Evolutionary conservation across 2,888 invertebrate species (phyloP), one percentile per base, ranked within the genome.

Genomic region (Lucinisca nassula): DNA sequence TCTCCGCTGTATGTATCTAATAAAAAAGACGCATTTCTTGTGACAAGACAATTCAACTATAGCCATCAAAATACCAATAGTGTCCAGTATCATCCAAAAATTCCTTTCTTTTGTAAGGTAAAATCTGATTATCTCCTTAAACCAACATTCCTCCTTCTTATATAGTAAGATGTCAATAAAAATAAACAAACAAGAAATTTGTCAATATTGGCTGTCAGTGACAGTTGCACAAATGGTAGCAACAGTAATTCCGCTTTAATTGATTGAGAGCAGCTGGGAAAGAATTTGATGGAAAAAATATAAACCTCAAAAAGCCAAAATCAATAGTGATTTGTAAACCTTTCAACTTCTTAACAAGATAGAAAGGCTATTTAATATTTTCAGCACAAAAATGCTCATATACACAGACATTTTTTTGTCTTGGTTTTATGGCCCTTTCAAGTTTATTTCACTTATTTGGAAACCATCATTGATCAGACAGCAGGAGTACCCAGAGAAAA

Each of bases 131-230:
- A 67, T 67, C 67, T 67, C 30, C 67, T 67, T 67, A 67, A 67
- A 67, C 67, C 27, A 67, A 67, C 35, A 2, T 67, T 67, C 35
- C 67, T 17, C 8, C 27, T 27, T 27, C 30, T 61, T 4, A 30
- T 35, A 67, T 35, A 12, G 67, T 21, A 30, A 1, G 21, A 67
- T 35, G 67, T 67, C 67, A 10, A 3, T 21, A 8, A 35, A 45
- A 67, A 67, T 21, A 67, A 67, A 67, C 67, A 67, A 67, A 67
- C 67, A 58, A 58, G 27, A 12, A 58, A 21, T 58, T 58, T 58
- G 27, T 58, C 58, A 17, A 6, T n/a, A n/a, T n/a, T n/a, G n/a
- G n/a, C n/a, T n/a, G n/a, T n/a, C n/a, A n/a, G n/a, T n/a, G n/a
- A n/a, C n/a, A n/a, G n/a, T n/a, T n/a, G n/a, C n/a, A n/a, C n/a